These are phyloP conservation scores for Aphaenogaster rudis DNA, from an alignment of 1,140 invertebrate species.

Conservation along the genomic window DNA sequence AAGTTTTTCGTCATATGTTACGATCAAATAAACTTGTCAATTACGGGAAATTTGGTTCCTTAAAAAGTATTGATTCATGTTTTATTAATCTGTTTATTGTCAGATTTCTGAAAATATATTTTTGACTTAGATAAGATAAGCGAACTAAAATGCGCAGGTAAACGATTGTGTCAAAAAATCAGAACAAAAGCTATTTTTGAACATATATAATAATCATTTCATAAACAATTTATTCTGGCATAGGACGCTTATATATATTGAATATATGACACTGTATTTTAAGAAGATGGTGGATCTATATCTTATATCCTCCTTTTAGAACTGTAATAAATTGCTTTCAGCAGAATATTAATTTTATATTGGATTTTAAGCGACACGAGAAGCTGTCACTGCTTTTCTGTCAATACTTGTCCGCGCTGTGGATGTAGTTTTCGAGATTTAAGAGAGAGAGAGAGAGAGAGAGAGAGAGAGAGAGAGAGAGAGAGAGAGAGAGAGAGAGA, in stretches of 20 bases:
- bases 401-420: constrained; percentile 53
- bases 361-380: constrained; percentile 52
- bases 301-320: constrained; percentile 37
- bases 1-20: constrained; percentile 20
- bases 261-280: constrained; percentile 23
- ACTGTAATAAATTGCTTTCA: constrained; percentile 51
- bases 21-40: constrained; percentile 16
- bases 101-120: constrained; percentile 18
- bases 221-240: constrained; percentile 33
- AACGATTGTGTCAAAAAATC: not conserved
- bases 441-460: constrained; percentile 18
- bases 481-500: not conserved
- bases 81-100: constrained; percentile 13
- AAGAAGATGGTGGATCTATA: constrained; percentile 29
- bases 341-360: constrained; percentile 61
- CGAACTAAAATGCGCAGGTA: not conserved
- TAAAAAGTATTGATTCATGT: not conserved
- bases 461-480: not conserved
- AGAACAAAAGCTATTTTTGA: not conserved
- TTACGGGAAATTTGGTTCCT: not conserved
- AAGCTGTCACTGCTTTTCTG: constrained; percentile 48
- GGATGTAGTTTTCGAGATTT: constrained; percentile 55
- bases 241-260: not conserved
- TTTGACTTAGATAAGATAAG: not conserved
- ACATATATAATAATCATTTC: constrained; percentile 12